Base-by-base conservation (phyloP, 2,797 vertebrate species). In the Sarcophilus harrisii region DNA sequence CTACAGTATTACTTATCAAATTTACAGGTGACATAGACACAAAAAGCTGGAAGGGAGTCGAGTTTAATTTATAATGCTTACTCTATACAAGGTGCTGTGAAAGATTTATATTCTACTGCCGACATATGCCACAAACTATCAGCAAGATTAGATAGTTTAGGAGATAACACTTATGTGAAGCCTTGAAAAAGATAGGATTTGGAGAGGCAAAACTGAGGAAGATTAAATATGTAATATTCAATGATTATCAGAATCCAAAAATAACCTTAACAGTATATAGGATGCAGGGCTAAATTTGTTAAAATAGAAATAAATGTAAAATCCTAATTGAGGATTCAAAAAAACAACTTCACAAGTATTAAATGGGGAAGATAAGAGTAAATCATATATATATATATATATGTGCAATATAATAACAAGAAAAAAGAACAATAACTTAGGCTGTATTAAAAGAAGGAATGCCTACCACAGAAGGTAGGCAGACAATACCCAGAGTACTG, bases 311-410 rank as follows among this genome's bases (percentile, higher is more conserved):
- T 49, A 87, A 87, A 49, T 3, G 73, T 81, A 81, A 81, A 81
- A 45, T 81, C 38, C 38, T 45, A 45, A 45, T 28, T 21, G 27
- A 87, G 21, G 38, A 10, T 49, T 49, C 59, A 62, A 11, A 91
- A 18, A 28, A 87, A 97, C 98, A 97, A 98, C 3, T 81, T 45
- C 38, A 10, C 3, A 81, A 27, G 38, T 45, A 27, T 21, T 27
- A 81, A 8, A 24, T 73, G 66, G n/a, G 66, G 18, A 81, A 81
- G 9, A 8, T 27, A 73, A 18, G 66, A 38, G 16, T 73, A 81
- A 81, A 81, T 87, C 5, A 87, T 87, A 52, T 55, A 55, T 55
- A 55, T 54, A 54, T 54, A 54, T 54, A 54, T 54, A 54, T 49
- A 49, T 45, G 8, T 24, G 9, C 21, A 45, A 45, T 11, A 1